Evolutionary conservation across 2,113 vertebrate species (phyloP).

Genomic region (Fulica atra): DNA sequence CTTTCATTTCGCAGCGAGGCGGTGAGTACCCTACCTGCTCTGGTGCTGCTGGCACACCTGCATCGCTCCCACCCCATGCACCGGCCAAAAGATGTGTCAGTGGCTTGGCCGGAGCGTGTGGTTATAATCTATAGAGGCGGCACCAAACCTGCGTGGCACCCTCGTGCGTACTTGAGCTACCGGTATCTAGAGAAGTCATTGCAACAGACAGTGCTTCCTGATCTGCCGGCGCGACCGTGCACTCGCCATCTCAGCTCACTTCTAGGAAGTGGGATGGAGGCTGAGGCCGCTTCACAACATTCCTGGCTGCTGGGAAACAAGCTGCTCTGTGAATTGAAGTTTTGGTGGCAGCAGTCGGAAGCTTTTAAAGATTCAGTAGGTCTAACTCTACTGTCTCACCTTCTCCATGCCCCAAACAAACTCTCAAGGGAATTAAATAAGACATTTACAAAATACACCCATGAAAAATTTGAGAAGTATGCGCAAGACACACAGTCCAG

Average conservation of each 20-base stretch:
- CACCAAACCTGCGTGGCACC: fast-evolving
- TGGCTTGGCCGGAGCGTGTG: fast-evolving
- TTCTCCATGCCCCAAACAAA: background rate
- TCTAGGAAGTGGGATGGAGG: conserved; percentile 6
- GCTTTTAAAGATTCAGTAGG: background rate
- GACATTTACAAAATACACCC: background rate
- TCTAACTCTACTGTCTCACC: background rate
- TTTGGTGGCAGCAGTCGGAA: background rate
- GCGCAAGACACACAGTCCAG: background rate
- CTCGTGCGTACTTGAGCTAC: background rate
- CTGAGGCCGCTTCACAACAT: fast-evolving
- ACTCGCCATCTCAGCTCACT: background rate
- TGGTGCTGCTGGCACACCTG: background rate
- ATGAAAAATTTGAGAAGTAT: background rate
- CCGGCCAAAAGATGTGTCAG: background rate
- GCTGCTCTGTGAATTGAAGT: background rate
- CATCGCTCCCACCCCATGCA: background rate
- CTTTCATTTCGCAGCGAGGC: background rate
- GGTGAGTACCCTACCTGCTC: background rate
- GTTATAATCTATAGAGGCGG: background rate
- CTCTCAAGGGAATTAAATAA: background rate
- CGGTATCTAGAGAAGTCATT: background rate
- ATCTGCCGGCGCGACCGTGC: fast-evolving
- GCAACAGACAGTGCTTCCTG: conserved; percentile 19
- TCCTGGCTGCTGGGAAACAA: background rate